Percentiles rank a stretch among this genome's conserved stretches.
Conservation (phyloP, 2,797 vertebrate species). For the Limosa lapponica region DNA sequence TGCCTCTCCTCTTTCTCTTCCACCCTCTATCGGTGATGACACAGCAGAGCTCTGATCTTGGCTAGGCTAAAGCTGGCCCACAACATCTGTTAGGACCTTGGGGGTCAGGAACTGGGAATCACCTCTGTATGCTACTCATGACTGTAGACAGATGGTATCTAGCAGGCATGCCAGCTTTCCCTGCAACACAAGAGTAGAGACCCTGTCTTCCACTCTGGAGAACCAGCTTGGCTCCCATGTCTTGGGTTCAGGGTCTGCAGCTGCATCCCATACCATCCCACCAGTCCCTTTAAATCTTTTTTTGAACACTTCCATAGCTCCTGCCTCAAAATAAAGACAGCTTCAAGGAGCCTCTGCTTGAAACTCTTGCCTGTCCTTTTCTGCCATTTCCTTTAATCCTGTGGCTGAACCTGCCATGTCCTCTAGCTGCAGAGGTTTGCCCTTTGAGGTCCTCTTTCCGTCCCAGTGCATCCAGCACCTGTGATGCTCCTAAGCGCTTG, state of each 20-base stretch:
- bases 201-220: neutral
- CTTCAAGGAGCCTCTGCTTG: neutral
- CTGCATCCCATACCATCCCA: neutral
- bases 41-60: neutral
- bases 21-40: neutral
- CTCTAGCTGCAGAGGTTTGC: neutral
- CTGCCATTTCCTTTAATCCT: neutral
- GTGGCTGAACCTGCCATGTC: neutral
- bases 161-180: neutral
- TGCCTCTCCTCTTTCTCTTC: neutral
- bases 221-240: neutral
- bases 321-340: neutral
- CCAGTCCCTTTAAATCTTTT: neutral
- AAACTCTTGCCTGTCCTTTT: neutral
- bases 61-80: neutral
- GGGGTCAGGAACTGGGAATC: neutral
- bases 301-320: neutral
- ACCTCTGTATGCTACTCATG: neutral
- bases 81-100: neutral
- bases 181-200: neutral
- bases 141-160: neutral
- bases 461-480: neutral
- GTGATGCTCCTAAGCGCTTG: neutral
- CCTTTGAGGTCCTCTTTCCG: neutral
- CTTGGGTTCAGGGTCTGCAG: neutral